These are phyloP conservation scores for Diarsia dahlii DNA, from an alignment of 2,888 invertebrate species.

Conservation along the genomic window DNA sequence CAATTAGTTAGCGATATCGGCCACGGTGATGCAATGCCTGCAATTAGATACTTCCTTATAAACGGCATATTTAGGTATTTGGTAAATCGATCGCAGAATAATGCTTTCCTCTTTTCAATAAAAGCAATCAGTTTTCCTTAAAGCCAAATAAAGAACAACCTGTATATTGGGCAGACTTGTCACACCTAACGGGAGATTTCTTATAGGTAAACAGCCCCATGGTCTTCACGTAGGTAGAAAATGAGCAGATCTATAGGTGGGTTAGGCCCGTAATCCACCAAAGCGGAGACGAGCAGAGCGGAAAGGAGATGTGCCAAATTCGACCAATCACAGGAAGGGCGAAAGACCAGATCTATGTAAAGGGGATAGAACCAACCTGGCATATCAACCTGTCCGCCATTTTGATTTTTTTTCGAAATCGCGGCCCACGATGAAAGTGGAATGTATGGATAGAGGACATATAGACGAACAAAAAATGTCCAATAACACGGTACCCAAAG, in stretches of 20 bases:
- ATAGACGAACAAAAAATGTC: too few species aligned
- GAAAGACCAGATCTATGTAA: too few species aligned
- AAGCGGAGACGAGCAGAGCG: too few species aligned
- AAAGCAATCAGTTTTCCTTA: neutral
- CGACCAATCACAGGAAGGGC: too few species aligned
- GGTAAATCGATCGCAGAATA: neutral
- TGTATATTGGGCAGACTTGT: neutral
- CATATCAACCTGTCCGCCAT: too few species aligned
- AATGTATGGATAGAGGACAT: too few species aligned
- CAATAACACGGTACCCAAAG: too few species aligned
- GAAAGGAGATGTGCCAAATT: too few species aligned
- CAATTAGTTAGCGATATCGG: conserved; percentile 82
- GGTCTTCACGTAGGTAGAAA: neutral
- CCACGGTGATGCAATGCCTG: conserved; percentile 75
- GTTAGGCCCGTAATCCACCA: too few species aligned
- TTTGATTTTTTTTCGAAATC: too few species aligned
- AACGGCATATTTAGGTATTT: conserved; percentile 8
- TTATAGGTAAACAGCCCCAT: neutral
- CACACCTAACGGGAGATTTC: neutral
- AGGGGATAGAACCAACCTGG: too few species aligned
- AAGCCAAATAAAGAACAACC: neutral
- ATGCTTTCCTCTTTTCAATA: neutral
- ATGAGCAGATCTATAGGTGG: neutral
- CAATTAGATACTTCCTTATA: conserved; percentile 64
- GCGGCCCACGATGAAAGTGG: too few species aligned